Conservation (phyloP, 2,113 vertebrate genomes). For the Pogona vitticeps region DNA sequence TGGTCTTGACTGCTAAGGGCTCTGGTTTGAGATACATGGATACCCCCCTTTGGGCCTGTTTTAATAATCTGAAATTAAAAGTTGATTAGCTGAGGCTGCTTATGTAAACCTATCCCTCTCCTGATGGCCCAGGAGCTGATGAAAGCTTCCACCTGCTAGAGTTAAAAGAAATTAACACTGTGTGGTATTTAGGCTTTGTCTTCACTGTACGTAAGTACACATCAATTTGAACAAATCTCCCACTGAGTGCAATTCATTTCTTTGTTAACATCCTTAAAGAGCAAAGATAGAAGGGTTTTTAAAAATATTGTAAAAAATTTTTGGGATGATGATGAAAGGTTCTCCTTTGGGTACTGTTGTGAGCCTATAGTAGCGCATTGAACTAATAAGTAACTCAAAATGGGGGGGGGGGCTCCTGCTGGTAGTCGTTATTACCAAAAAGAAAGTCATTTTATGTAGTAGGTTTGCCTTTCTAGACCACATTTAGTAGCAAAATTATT, state of each 20-base stretch:
- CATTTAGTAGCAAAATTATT: background rate
- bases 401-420: conserved; percentile 4
- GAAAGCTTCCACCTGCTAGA: background rate
- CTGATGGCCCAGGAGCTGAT: background rate
- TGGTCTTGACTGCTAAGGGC: background rate
- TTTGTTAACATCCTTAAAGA: conserved; percentile 45
- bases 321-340: conserved; percentile 14
- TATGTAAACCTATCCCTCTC: background rate
- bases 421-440: conserved; percentile 46
- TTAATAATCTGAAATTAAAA: background rate
- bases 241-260: conserved; percentile 14
- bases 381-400: conserved; percentile 31
- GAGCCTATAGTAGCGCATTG: conserved; percentile 3
- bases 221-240: background rate
- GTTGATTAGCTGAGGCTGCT: background rate
- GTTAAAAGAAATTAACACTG: conserved; percentile 18
- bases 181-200: background rate
- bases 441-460: conserved; percentile 14
- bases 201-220: background rate
- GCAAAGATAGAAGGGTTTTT: conserved; percentile 26
- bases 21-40: background rate
- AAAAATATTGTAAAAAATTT: too few relatives aligned
- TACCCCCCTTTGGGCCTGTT: background rate
- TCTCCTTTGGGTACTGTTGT: conserved; percentile 12
- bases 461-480: conserved; percentile 25